Base-by-base conservation (phyloP, 2,888 invertebrate species). In the Megastigmus dorsalis region DNA sequence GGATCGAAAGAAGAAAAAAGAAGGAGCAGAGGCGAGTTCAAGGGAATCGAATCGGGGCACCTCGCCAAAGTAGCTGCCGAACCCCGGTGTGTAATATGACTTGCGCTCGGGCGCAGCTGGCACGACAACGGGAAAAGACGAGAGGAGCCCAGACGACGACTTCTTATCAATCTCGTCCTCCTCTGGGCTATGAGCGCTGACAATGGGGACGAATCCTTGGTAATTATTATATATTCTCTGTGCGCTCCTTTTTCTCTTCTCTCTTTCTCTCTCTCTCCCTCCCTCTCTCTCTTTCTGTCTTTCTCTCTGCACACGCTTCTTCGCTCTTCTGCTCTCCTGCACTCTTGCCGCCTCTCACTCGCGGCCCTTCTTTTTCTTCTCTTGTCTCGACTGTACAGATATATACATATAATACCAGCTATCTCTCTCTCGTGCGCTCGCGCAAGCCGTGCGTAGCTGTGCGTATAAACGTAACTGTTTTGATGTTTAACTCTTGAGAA, bases 201-300 rank as follows among this genome's bases (percentile, higher is more conserved):
- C 84, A 87, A 87, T 88, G 88, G 84, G 82, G 88, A 87, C 82
- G 88, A 88, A 84, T 88, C 88, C 86, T 86, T 88, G 88, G 88
- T 88, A 86, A 87, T 84, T 84, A 83, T 82, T 75, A n/a, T 60
- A n/a, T 62, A 30, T 45, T 33, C 28, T n/a, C n/a, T 55, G 5
- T 33, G 7, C 38, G 15, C 15, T 33, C 41, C 36, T 41, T 65
- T 9, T 67, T 50, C 7, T 59, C 26, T 38, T 55, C 38, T 59
- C 50, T 54, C 13, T 38, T 41, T 6, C 33, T 57, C 36, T 30
- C 3, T 55, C 15, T 13, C 45, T 33, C 45, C 9, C 28, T 57
- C 36, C 18, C 55, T 9, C 26, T 23, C 33, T 7, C 41, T 3
- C 59, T n/a, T 6, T 5, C 41, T 2, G 5, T 18, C 45, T 45